Conservation (phyloP, 2,797 vertebrate species). For the Chiloscyllium punctatum region DNA sequence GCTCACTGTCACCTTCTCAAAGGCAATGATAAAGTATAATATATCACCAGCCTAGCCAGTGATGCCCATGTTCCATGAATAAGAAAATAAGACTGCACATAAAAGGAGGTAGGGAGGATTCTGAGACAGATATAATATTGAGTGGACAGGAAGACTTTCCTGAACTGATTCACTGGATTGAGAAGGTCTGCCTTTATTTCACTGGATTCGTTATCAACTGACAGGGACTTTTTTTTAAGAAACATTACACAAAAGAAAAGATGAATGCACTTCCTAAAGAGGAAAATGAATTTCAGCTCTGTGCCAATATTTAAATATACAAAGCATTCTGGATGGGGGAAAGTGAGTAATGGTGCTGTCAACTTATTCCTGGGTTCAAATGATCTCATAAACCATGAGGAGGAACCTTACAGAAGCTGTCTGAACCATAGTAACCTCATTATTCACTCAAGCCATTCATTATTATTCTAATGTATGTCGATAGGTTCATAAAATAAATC, state of each 20-base stretch:
- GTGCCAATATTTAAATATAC: background rate
- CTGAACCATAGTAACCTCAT: background rate
- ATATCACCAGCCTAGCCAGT: no score
- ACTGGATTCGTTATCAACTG: background rate
- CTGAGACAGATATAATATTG: background rate
- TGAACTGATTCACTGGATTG: background rate
- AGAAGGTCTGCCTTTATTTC: background rate
- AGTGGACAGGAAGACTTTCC: background rate
- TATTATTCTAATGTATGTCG: background rate
- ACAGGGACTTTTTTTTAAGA: background rate
- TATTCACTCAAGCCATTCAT: background rate
- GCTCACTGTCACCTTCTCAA: no score
- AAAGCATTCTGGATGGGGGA: no score
- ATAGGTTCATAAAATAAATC: background rate
- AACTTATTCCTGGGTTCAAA: background rate
- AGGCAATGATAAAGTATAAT: no score
- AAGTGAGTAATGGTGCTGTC: background rate
- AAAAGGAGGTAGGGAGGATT: background rate
- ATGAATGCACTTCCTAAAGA: slow-evolving; percentile 2
- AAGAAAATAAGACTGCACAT: background rate
- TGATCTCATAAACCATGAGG: background rate
- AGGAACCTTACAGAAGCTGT: background rate
- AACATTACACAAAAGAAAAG: slow-evolving; percentile 4
- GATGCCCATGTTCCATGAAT: no score
- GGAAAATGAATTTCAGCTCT: background rate